Evolutionary conservation across 2,888 invertebrate genomes (phyloP).

Genomic region (Drosophila macrothrix): DNA sequence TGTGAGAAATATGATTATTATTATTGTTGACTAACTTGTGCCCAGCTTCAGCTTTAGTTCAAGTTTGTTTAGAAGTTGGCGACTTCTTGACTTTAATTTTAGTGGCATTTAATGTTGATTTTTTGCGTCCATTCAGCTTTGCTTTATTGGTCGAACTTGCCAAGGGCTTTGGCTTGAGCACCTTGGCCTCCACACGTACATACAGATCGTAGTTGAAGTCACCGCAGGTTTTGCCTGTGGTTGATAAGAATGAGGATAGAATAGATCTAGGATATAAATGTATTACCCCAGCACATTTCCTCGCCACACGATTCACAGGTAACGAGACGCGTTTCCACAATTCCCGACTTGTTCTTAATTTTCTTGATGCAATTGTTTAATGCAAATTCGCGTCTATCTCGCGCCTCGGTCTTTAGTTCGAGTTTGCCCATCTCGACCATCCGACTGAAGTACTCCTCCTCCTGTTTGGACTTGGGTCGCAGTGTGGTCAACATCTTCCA

Average conservation of each 20-base stretch:
- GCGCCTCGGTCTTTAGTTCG: conserved; percentile 89
- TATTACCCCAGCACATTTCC: conserved; percentile 91
- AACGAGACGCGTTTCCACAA: conserved; percentile 91
- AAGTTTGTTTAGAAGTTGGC: conserved; percentile 49
- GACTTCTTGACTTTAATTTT: conserved; percentile 79
- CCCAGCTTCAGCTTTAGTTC: conserved; percentile 2
- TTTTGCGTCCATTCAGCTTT: conserved; percentile 82
- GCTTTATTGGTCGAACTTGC: conserved; percentile 71
- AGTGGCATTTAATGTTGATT: conserved; percentile 67
- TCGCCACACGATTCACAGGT: conserved; percentile 93
- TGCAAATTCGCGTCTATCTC: conserved; percentile 89
- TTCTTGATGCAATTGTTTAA: conserved; percentile 89
- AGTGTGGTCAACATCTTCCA: conserved; percentile 97
- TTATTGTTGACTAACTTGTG: not conserved
- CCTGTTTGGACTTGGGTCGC: conserved; percentile 92
- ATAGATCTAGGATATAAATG: not conserved
- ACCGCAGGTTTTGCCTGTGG: conserved; percentile 82
- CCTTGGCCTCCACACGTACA: conserved; percentile 82
- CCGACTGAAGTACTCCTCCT: conserved; percentile 95
- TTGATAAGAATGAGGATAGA: not conserved
- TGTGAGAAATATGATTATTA: not conserved
- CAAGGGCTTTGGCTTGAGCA: conserved; percentile 79
- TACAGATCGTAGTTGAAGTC: conserved; percentile 85
- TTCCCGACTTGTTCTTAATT: conserved; percentile 93
- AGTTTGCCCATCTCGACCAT: conserved; percentile 93